phyloP scores from a whole-genome alignment of 2,888 invertebrate genomes.

The Octonoba sinensis region DNA sequence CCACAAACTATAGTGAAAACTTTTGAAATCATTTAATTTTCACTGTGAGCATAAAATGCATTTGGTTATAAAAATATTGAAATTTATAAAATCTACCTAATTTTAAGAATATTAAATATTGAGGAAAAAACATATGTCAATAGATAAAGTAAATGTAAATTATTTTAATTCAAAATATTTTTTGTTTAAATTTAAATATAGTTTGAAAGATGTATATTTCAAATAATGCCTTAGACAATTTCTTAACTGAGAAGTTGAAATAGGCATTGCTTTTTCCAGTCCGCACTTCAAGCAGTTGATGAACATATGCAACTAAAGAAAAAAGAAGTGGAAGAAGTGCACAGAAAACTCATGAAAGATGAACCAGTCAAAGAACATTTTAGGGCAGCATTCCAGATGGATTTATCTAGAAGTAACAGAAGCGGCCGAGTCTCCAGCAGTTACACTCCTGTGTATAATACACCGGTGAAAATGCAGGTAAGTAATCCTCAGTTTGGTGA shows the following conservation, averaged over 20 bases:
- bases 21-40: no score
- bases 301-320: slow-evolving; percentile 58
- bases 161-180: no score
- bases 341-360: slow-evolving; percentile 54
- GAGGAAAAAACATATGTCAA: not conserved
- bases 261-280: slow-evolving; percentile 13
- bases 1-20: no score
- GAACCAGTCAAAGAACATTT: slow-evolving; percentile 51
- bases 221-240: no score
- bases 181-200: no score
- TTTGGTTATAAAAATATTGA: not conserved
- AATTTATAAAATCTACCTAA: not conserved
- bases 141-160: not conserved
- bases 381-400: slow-evolving; percentile 51
- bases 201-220: no score
- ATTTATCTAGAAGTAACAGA: slow-evolving; percentile 32
- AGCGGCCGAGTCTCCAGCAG: slow-evolving; percentile 30
- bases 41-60: not conserved
- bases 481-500: not conserved
- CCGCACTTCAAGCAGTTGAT: slow-evolving; percentile 60
- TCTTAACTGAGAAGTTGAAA: no score
- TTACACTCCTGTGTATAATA: slow-evolving; percentile 37
- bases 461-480: slow-evolving; percentile 58
- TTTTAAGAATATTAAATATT: not conserved
- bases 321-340: slow-evolving; percentile 61